phyloP scores from a whole-genome alignment of 2,113 vertebrate species.

The Melanocharis versteri region DNA sequence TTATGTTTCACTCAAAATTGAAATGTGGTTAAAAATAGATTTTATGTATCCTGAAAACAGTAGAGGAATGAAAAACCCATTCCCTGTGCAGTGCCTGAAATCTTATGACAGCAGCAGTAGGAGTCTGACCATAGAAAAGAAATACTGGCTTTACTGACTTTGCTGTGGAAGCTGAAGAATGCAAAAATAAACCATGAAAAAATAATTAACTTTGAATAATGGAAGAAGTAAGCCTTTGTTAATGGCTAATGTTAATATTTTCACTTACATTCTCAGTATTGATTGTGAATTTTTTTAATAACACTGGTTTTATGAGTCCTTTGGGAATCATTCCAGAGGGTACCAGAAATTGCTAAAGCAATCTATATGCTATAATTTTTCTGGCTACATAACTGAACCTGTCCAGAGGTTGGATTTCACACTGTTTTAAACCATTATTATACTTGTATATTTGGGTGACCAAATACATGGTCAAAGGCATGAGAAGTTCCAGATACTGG shows the following conservation, averaged over 20 bases:
- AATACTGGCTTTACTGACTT: neutral
- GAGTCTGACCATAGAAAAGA: neutral
- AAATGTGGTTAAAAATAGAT: slow-evolving; percentile 1
- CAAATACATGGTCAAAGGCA: neutral
- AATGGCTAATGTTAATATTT: neutral
- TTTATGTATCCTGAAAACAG: slow-evolving; percentile 4
- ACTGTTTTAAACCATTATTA: neutral
- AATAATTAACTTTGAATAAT: neutral
- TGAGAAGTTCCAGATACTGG: neutral
- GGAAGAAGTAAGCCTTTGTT: neutral
- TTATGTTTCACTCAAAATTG: neutral
- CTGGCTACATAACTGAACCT: neutral
- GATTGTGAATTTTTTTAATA: neutral
- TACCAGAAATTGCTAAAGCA: neutral
- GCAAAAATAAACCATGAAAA: neutral
- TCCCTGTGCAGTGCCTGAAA: neutral
- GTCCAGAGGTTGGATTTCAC: neutral
- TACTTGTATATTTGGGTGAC: neutral
- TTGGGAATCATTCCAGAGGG: neutral
- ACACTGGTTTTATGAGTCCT: neutral
- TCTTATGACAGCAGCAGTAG: neutral
- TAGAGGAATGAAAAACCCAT: neutral
- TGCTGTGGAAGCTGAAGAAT: neutral
- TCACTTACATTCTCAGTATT: neutral
- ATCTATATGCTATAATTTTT: neutral